Conservation (phyloP, 2,113 vertebrate species). For the western clawed frog (Xenopus tropicalis) region DNA sequence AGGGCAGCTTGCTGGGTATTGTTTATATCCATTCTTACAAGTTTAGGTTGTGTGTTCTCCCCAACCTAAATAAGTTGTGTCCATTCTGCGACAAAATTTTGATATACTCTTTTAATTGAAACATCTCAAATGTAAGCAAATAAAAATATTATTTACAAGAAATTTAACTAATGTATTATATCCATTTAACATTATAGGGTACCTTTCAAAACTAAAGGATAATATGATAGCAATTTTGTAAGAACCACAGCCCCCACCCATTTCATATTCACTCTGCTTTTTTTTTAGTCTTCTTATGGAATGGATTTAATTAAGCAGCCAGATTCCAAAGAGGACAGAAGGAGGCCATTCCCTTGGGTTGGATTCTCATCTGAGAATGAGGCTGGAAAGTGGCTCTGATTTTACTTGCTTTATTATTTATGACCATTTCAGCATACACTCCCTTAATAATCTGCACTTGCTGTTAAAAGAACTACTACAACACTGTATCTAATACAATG, state of each 20-base stretch:
- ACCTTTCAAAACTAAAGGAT: too few species aligned
- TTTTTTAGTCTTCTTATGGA: neutral
- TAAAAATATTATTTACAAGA: too few species aligned
- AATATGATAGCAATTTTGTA: neutral
- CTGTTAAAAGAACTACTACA: neutral
- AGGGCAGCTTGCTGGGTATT: too few species aligned
- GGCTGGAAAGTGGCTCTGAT: neutral
- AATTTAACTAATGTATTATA: too few species aligned
- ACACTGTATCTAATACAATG: neutral
- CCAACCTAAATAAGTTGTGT: too few species aligned
- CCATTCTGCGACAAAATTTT: too few species aligned
- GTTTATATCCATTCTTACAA: too few species aligned
- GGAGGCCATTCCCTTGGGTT: slow-evolving; percentile 10
- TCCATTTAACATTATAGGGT: too few species aligned
- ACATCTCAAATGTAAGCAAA: too few species aligned
- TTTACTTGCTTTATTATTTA: slow-evolving; percentile 1
- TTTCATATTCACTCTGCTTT: neutral
- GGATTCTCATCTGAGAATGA: neutral
- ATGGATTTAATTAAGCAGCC: slow-evolving; percentile 9
- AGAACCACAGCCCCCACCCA: neutral
- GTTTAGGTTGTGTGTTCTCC: too few species aligned
- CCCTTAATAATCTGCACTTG: neutral
- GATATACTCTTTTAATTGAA: too few species aligned
- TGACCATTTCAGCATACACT: neutral
- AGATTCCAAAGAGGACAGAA: slow-evolving; percentile 9